Conservation (phyloP, 2,888 invertebrate genomes). For the Caenorhabditis parvicauda region DNA sequence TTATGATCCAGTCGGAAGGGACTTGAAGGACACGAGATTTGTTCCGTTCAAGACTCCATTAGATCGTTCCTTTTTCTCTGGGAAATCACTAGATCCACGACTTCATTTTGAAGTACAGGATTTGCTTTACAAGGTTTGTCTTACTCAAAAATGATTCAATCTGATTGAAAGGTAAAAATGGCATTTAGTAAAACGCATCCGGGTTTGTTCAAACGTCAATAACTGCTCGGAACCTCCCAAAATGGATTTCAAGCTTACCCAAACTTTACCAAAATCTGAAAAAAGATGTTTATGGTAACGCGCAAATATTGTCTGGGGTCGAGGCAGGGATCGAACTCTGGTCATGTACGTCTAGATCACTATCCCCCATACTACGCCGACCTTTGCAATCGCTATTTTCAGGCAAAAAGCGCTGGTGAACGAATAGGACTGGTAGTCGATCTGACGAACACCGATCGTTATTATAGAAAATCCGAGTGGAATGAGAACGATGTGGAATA, state of each 20-base stretch:
- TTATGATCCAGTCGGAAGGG: constrained; percentile 67
- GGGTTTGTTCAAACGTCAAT: too few relatives aligned
- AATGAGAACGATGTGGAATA: constrained; percentile 29
- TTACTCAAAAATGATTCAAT: neutral
- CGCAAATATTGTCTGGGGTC: neutral
- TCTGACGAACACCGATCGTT: constrained; percentile 64
- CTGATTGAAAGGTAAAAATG: neutral
- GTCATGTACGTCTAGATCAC: too few relatives aligned
- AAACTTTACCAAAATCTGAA: too few relatives aligned
- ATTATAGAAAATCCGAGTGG: constrained; percentile 47
- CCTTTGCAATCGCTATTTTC: constrained; percentile 1
- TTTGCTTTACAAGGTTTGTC: constrained; percentile 13
- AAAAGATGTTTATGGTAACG: too few relatives aligned
- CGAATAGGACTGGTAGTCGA: constrained; percentile 64
- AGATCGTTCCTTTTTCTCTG: constrained; percentile 62
- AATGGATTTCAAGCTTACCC: too few relatives aligned
- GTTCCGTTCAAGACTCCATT: constrained; percentile 77
- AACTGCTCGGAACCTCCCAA: too few relatives aligned
- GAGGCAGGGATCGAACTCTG: too few relatives aligned
- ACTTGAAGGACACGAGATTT: constrained; percentile 73
- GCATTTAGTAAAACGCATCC: too few relatives aligned
- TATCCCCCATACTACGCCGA: too few relatives aligned
- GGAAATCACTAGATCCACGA: constrained; percentile 55
- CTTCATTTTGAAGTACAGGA: constrained; percentile 30
- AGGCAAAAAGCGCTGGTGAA: constrained; percentile 45